Base-by-base conservation (phyloP, 2,888 invertebrate genomes). In the Tuberolachnus salignus region DNA sequence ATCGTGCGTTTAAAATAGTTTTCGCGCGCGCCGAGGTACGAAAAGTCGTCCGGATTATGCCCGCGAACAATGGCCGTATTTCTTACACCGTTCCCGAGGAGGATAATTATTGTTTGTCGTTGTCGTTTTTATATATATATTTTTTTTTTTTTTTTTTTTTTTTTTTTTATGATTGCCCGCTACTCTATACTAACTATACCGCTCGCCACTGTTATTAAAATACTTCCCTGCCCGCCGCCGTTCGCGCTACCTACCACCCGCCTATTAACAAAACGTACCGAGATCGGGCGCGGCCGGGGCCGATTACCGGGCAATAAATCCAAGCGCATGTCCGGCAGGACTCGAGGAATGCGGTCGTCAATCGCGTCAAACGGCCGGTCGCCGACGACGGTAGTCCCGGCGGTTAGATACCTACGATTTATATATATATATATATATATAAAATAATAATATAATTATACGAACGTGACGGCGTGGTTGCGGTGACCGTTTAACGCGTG, bases 311-410 rank as follows among this genome's bases (percentile, higher is more conserved):
- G 21, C 72, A 73, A 63, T 73, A 63, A 73, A 73, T 73, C 51
- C 61, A 51, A 61, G 72, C 61, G 34, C 51, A 63, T 63, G 72
- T 73, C 72, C 72, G 34, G 49, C 42, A 51, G 34, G 21, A 51
- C 49, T 4, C 34, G 61, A 19, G 72, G 72, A 73, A 73, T 73
- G 72, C 19, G 72, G 72, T 73, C 72, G 72, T 63, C 72, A 42
- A 71, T 71, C 46, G n/a, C n/a, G 59, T 34, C 71, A 59, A 34
- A 13, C 55, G 21, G 21, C 63, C 46, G 21, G 34, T 11, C 59
- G 57, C 23, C 44, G 23, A n/a, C 19, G 34, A 13, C 9, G 34
- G 34, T 6, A 3, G 6, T 34, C 34, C 34, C 3, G 6, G 6
- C 34, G 34, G 34, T 4, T 6, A 6, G 34, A 34, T 34, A 34